Conservation (phyloP, 37 sponge, comb jelly and placozoan species). For the Halichondria panicea region DNA sequence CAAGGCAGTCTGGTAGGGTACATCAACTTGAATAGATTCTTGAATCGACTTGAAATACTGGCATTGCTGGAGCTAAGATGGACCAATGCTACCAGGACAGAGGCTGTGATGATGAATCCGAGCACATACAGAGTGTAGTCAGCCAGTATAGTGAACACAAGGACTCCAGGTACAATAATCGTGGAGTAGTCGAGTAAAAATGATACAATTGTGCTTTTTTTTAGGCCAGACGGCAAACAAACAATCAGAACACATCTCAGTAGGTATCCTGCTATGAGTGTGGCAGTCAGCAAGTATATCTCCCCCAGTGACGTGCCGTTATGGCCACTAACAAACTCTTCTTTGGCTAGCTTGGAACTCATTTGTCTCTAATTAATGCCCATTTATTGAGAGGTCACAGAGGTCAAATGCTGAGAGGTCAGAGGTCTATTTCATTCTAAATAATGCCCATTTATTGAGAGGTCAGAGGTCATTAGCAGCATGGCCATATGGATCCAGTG, state of each 20-base stretch:
- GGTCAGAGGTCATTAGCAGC: background rate
- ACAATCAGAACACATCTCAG: slow-evolving; percentile 15
- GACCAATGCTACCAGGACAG: background rate
- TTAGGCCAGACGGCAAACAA: slow-evolving; percentile 4
- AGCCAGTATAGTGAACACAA: slow-evolving; percentile 71
- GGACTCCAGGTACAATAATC: slow-evolving; percentile 47
- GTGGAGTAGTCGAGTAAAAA: slow-evolving; percentile 36
- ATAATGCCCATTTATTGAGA: background rate
- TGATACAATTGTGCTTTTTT: background rate
- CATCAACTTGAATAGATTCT: background rate
- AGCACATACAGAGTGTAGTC: slow-evolving; percentile 21
- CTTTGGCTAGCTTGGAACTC: slow-evolving; percentile 47
- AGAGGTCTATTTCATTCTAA: background rate
- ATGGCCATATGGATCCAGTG: no score
- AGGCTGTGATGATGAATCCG: background rate
- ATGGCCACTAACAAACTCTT: slow-evolving; percentile 65
- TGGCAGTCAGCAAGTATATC: slow-evolving; percentile 32
- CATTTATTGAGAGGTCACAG: background rate
- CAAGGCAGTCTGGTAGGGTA: slow-evolving; percentile 47
- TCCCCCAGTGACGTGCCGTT: slow-evolving; percentile 66
- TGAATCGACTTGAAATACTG: background rate
- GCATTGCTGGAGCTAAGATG: background rate
- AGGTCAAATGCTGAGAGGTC: no score
- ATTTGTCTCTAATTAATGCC: background rate
- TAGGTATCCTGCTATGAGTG: slow-evolving; percentile 21